Base-by-base conservation (phyloP, 2,888 invertebrate genomes). In the Epicampocera succincta region DNA sequence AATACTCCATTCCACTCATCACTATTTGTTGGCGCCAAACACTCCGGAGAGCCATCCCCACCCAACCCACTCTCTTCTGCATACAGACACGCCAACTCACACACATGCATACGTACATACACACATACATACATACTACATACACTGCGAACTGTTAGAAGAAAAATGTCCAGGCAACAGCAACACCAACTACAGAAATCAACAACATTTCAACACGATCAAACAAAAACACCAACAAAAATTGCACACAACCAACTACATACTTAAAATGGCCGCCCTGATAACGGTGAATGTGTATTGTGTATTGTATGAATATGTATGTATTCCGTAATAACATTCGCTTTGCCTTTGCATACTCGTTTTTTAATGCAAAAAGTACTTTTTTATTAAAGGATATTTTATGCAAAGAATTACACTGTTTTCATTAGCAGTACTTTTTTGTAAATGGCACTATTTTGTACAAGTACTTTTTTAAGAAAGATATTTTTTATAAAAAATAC, bases 231-330 rank as follows among this genome's bases (percentile, higher is more conserved):
- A 50, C 83, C 84, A 84, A 83, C 87, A 88, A 85, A 85, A 86
- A 86, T 87, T 86, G 85, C 87, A 74, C 73, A 46, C 15, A 74
- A 48, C 19, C n/a, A n/a, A n/a, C n/a, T n/a, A n/a, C n/a, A n/a
- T n/a, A n/a, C n/a, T n/a, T 56, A 40, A 52, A 58, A 33, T 21
- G 38, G 46, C 63, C 8, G 21, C 12, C n/a, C n/a, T n/a, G 33
- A 71, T 42, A 77, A 68, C n/a, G n/a, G n/a, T n/a, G n/a, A n/a
- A n/a, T n/a, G n/a, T n/a, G n/a, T n/a, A n/a, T n/a, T n/a, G n/a
- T n/a, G n/a, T n/a, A n/a, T n/a, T n/a, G n/a, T n/a, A n/a, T n/a
- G n/a, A n/a, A n/a, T n/a, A n/a, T n/a, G n/a, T n/a, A n/a, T n/a
- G n/a, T n/a, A n/a, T n/a, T n/a, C n/a, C n/a, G n/a, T n/a, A n/a